Evolutionary conservation across 2,888 invertebrate genomes (phyloP).

Genomic region (Dimorphilus gyrociliatus): DNA sequence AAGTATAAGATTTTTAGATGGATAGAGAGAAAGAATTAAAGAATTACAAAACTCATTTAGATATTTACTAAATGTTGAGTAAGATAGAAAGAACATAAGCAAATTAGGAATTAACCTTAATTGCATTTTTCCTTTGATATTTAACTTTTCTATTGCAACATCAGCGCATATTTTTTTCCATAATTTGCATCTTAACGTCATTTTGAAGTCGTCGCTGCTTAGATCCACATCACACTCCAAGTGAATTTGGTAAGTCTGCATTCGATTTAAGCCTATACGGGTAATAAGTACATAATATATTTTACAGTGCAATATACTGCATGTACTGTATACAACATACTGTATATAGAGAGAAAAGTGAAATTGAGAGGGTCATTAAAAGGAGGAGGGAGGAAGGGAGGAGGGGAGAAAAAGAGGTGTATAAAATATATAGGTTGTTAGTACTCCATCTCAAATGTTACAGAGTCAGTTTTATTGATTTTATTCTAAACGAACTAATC

Average conservation of each 20-base stretch:
- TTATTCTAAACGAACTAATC: too few relatives aligned
- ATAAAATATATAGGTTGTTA: not conserved
- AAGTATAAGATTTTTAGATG: too few relatives aligned
- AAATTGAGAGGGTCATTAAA: not conserved
- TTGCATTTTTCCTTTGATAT: constrained; percentile 40
- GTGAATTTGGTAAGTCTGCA: not conserved
- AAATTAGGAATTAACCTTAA: too few relatives aligned
- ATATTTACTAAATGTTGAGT: too few relatives aligned
- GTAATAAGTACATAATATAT: not conserved
- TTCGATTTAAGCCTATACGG: not conserved
- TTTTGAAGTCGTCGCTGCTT: not conserved
- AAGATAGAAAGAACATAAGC: too few relatives aligned
- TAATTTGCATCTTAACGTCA: not conserved
- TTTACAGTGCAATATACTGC: too few relatives aligned
- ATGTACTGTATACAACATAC: not conserved
- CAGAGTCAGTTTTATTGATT: too few relatives aligned
- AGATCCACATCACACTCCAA: constrained; percentile 3
- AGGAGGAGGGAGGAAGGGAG: constrained; percentile 1
- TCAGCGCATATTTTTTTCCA: constrained; percentile 41
- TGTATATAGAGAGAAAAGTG: not conserved
- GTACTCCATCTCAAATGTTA: too few relatives aligned
- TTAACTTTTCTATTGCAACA: constrained; percentile 41
- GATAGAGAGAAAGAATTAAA: too few relatives aligned
- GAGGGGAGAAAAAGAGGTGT: not conserved
- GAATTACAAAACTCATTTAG: too few relatives aligned